Base-by-base conservation (phyloP, 2,113 vertebrate species). In the Petrocephalus zakoni region DNA sequence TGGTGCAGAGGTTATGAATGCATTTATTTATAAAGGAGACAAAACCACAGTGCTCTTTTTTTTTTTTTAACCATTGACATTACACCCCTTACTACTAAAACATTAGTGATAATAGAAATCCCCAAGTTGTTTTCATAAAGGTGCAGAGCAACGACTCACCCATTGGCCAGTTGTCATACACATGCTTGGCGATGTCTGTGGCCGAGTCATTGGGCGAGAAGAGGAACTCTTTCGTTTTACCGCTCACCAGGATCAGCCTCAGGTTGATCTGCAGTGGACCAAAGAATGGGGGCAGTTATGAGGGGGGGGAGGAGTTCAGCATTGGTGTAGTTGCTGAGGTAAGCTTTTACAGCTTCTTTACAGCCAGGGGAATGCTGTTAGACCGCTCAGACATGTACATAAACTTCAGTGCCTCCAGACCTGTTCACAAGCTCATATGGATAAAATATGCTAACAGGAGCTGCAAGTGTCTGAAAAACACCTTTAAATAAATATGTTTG, bases 111-210 rank as follows among this genome's bases (percentile, higher is more conserved):
- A 83, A 83, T 0, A 46, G 81, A 58, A 42, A 55, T 4, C 8
- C 22, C n/a, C n/a, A 4, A n/a, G n/a, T 37, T 42, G 72, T 42
- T 37, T 78, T 78, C 13, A 19, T 42, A 19, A 15, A 19, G 72
- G 72, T 0, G 17, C 72, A 75, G 72, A 52, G 19, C 5, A 5
- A 37, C 64, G 21, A 91, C 98, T 97, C 92, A 99, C 98, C 98
- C 98, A 98, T 98, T 0, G 98, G 98, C 98, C 98, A 99, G 93
- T 99, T 98, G 94, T 99, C 98, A 90, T 98, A 99, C 85, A 99
- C 98, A 0, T 99, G 97, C 92, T 99, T 99, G 91, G 98, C 98
- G 7, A 99, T 99, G 94, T 99, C 98, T 87, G 98, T 97, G 64
- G 98, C 98, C 0, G 98, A 99, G 93, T 99, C 97, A 85, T 97